These are phyloP conservation scores for Halcyon smyrnensis DNA, from an alignment of 2,797 vertebrate species.

Conservation along the genomic window DNA sequence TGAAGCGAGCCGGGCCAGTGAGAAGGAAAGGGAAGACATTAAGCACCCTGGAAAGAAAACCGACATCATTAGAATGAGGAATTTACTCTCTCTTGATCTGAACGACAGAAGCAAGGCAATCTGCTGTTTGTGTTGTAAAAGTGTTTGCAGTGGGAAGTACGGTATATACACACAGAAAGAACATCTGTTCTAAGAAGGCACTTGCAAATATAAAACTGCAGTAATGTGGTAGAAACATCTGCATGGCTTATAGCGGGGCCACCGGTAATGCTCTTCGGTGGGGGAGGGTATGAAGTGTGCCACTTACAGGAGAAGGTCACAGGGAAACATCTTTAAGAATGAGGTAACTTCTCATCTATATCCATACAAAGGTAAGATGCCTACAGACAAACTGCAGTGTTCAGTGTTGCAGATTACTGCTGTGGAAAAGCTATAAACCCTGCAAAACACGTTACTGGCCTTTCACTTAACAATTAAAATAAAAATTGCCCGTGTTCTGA, in stretches of 20 bases:
- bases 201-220: conserved; percentile 62
- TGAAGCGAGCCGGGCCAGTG: background rate
- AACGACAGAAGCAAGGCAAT: conserved; percentile 65
- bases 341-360: background rate
- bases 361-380: background rate
- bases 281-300: background rate
- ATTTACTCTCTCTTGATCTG: conserved; percentile 33
- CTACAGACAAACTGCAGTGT: background rate
- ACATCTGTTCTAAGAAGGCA: conserved; percentile 60
- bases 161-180: conserved; percentile 54
- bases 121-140: conserved; percentile 73
- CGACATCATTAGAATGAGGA: conserved; percentile 36
- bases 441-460: background rate
- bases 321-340: background rate
- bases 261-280: background rate
- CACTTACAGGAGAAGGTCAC: background rate
- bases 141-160: conserved; percentile 60
- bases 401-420: background rate
- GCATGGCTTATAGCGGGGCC: conserved; percentile 52
- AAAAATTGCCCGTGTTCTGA: background rate
- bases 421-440: background rate
- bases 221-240: conserved; percentile 66
- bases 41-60: conserved; percentile 28
- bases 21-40: conserved; percentile 11
- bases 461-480: background rate